These are phyloP conservation scores for Cryptoprocta ferox DNA, from an alignment of 2,797 vertebrate species.

Conservation along the genomic window DNA sequence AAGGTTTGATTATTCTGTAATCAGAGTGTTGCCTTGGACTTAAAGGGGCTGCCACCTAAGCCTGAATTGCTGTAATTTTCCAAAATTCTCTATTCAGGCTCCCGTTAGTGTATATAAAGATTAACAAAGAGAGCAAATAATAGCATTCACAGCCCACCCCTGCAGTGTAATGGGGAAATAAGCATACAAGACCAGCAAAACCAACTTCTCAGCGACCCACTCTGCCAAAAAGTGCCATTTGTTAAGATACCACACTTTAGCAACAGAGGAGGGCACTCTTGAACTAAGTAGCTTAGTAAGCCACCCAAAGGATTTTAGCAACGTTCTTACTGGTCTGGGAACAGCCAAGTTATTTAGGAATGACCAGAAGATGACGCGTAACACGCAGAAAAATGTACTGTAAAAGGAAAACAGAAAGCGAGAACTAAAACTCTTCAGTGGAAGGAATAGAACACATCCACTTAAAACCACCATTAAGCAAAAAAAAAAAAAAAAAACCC, in stretches of 20 bases:
- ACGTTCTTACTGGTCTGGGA: background rate
- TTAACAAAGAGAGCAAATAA: background rate
- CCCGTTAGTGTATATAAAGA: background rate
- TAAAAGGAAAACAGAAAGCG: background rate
- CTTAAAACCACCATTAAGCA: background rate
- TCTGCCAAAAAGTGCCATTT: background rate
- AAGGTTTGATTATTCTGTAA: background rate
- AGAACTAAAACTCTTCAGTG: background rate
- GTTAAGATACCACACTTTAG: background rate
- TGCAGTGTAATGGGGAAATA: background rate
- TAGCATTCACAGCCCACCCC: background rate
- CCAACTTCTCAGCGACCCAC: background rate
- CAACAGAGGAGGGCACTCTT: background rate
- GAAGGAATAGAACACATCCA: background rate
- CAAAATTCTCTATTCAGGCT: background rate
- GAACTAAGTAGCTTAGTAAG: background rate
- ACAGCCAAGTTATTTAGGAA: background rate
- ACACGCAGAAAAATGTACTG: background rate
- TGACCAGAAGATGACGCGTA: background rate
- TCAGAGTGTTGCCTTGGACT: background rate
- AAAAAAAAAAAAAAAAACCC: too few species aligned
- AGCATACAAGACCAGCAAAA: background rate
- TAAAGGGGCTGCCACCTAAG: background rate
- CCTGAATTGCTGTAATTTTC: background rate
- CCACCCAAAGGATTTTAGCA: background rate